Evolutionary conservation across 2,797 vertebrate species (phyloP).

Genomic region (Onychomys torridus): DNA sequence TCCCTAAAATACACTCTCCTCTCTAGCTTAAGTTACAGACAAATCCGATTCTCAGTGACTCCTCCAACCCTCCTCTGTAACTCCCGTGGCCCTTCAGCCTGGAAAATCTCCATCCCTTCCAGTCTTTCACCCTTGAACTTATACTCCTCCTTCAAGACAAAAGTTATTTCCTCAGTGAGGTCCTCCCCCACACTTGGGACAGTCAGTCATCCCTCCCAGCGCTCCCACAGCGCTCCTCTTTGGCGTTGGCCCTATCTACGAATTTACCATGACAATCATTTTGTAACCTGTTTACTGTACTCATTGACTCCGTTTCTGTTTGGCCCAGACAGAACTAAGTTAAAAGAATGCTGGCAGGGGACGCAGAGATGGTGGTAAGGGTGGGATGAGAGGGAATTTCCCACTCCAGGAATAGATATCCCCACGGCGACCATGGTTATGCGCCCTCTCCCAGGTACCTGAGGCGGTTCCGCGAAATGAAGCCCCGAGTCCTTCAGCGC

Average conservation of each 20-base stretch:
- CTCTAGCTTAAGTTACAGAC: background rate
- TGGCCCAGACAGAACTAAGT: fast-evolving
- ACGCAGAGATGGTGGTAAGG: fast-evolving
- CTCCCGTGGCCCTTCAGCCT: background rate
- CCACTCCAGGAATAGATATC: background rate
- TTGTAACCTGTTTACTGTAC: background rate
- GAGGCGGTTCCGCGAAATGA: conserved; percentile 99
- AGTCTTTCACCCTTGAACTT: conserved; percentile 68
- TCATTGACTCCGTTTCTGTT: conserved; percentile 54
- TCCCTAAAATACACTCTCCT: background rate
- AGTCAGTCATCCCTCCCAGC: conserved; percentile 34
- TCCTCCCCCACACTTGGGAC: background rate
- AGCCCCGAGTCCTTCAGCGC: conserved; percentile 96
- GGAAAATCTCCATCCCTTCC: conserved; percentile 62
- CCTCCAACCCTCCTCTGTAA: background rate
- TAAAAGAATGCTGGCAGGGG: background rate
- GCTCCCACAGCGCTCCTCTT: background rate
- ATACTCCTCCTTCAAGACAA: conserved; percentile 29
- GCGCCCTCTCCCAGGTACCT: conserved; percentile 90
- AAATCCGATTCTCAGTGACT: background rate
- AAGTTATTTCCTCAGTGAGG: conserved; percentile 67
- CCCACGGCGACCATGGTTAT: fast-evolving
- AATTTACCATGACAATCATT: background rate
- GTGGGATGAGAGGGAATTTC: background rate
- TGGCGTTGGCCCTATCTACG: background rate